phyloP scores from a whole-genome alignment of 2,888 invertebrate species.

The Hydrotaea cyrtoneurina region DNA sequence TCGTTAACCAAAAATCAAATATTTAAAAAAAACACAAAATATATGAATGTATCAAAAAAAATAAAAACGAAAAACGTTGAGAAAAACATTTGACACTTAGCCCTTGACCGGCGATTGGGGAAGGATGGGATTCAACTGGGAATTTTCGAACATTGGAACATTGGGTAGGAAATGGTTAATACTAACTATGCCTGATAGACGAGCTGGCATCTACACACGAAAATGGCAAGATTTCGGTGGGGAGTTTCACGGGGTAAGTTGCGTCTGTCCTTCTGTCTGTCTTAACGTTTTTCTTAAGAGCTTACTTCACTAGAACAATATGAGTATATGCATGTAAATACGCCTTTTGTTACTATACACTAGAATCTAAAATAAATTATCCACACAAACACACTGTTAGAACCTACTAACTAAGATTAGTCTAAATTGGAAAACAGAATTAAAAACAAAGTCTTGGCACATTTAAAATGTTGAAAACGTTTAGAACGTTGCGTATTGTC shows the following conservation, averaged over 20 bases:
- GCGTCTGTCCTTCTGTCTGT: slow-evolving; percentile 19
- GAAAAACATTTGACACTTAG: slow-evolving; percentile 57
- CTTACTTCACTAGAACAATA: slow-evolving; percentile 60
- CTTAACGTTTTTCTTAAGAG: slow-evolving; percentile 61
- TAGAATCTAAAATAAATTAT: slow-evolving; percentile 59
- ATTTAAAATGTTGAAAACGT: slow-evolving; percentile 61
- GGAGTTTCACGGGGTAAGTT: slow-evolving; percentile 4
- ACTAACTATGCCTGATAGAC: background rate
- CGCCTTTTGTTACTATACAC: slow-evolving; percentile 30
- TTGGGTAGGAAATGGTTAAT: background rate
- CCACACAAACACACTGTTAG: slow-evolving; percentile 61
- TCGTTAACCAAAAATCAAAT: slow-evolving; percentile 64
- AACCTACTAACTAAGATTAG: slow-evolving; percentile 48
- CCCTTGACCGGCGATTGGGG: background rate
- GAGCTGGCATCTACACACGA: background rate
- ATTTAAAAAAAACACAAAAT: slow-evolving; percentile 60
- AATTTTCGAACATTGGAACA: background rate
- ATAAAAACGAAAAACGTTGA: slow-evolving; percentile 45
- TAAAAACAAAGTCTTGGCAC: slow-evolving; percentile 61
- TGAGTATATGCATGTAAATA: slow-evolving; percentile 33
- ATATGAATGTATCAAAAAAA: slow-evolving; percentile 4
- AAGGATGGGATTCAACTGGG: too few species aligned
- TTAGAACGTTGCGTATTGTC: slow-evolving; percentile 52
- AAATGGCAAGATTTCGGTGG: slow-evolving; percentile 44
- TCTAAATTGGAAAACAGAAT: slow-evolving; percentile 42